Percentiles rank a stretch among this genome's conserved stretches.
Conservation (phyloP, 2,797 vertebrate genomes). For the Rhincodon typus region DNA sequence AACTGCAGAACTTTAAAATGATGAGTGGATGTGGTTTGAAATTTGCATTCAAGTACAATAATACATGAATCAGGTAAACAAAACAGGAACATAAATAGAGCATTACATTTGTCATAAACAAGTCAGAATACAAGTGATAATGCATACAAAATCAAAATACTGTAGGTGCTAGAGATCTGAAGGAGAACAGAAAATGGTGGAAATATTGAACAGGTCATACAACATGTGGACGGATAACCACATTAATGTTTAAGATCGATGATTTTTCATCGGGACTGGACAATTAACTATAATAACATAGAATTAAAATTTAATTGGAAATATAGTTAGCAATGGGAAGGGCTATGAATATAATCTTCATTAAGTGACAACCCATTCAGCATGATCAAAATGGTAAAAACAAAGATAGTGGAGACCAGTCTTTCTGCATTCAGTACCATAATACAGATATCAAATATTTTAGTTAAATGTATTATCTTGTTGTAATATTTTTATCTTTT, state of each 20-base stretch:
- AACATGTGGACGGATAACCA: too few species aligned
- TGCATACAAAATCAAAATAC: not conserved
- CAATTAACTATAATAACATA: not conserved
- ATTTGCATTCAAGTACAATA: not conserved
- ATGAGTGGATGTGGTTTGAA: not conserved
- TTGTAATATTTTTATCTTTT: not conserved
- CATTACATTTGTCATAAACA: not conserved
- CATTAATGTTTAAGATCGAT: too few species aligned
- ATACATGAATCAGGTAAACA: not conserved
- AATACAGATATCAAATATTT: not conserved
- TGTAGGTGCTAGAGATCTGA: not conserved
- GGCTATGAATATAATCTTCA: not conserved
- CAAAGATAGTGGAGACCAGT: not conserved
- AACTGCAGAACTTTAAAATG: not conserved
- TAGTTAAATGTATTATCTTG: not conserved
- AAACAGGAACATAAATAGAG: not conserved
- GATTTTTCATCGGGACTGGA: too few species aligned
- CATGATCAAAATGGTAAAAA: not conserved
- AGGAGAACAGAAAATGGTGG: too few species aligned
- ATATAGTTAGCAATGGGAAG: not conserved
- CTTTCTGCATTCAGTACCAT: not conserved
- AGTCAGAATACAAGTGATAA: not conserved
- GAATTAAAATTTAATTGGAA: not conserved
- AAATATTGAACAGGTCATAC: too few species aligned
- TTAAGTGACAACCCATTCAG: not conserved